These are phyloP conservation scores for Cheilosia vernalis DNA, from an alignment of 2,888 invertebrate genomes.

Conservation along the genomic window DNA sequence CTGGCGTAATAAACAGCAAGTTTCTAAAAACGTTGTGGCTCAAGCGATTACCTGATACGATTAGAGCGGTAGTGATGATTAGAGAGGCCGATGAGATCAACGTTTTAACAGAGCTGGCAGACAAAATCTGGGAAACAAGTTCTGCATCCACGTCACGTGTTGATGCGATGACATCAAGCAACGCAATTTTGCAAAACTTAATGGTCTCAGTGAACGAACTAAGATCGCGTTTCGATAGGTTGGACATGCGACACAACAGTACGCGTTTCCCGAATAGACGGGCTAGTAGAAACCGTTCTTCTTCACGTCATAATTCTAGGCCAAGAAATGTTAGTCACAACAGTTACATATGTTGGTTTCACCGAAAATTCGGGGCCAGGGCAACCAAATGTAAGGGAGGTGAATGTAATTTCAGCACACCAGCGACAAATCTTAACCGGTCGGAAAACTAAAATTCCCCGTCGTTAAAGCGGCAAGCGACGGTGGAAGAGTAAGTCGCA, in stretches of 20 bases:
- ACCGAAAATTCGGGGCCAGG: no score
- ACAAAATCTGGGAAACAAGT: not conserved
- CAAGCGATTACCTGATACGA: not conserved
- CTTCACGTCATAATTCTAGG: no score
- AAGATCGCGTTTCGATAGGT: not conserved
- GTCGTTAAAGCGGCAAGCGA: no score
- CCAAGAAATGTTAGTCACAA: no score
- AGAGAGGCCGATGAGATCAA: not conserved
- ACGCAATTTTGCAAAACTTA: not conserved
- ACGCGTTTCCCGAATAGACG: no score
- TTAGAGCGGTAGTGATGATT: not conserved
- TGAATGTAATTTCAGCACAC: no score
- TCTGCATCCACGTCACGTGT: not conserved
- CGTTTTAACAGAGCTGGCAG: not conserved
- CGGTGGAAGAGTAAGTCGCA: no score
- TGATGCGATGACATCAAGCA: not conserved
- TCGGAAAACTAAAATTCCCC: no score
- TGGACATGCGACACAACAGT: not conserved
- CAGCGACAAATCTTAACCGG: no score
- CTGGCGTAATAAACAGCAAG: not conserved
- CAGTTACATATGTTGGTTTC: no score
- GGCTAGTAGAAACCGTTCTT: no score
- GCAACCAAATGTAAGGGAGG: no score
- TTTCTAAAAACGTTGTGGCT: not conserved
- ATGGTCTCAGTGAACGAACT: constrained; percentile 6